Conservation (phyloP, 1,140 invertebrate species). For the Mya arenaria region DNA sequence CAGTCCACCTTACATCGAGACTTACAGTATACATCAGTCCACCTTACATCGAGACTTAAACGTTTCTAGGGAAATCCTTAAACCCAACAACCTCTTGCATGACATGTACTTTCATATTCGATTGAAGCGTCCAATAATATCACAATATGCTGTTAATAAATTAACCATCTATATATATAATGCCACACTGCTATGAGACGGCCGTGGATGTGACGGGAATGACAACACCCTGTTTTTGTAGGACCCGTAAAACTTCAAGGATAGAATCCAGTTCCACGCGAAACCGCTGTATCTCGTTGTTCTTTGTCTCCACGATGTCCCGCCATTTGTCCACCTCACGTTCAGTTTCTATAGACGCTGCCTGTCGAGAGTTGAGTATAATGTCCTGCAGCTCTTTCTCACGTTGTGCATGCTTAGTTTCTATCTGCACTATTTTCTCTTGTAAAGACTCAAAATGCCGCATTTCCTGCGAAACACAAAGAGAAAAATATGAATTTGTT, state of each 20-base stretch:
- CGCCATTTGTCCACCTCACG: conserved; percentile 77
- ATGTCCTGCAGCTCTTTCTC: conserved; percentile 77
- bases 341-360: conserved; percentile 64
- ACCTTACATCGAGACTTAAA: too few relatives aligned
- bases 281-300: conserved; percentile 77
- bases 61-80: too few relatives aligned
- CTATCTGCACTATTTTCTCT: conserved; percentile 76
- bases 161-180: too few relatives aligned
- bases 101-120: too few relatives aligned
- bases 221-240: conserved; percentile 77
- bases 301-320: conserved; percentile 76
- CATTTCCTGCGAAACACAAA: conserved; percentile 75
- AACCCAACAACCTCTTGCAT: too few relatives aligned
- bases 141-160: too few relatives aligned
- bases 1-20: too few relatives aligned
- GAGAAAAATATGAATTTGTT: too few relatives aligned
- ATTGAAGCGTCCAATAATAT: too few relatives aligned
- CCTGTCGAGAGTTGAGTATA: conserved; percentile 68
- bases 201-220: conserved; percentile 64
- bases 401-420: conserved; percentile 70
- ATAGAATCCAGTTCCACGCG: conserved; percentile 79
- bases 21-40: too few relatives aligned
- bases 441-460: conserved; percentile 77
- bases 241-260: conserved; percentile 75
- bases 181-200: conserved; percentile 59